Evolutionary conservation across 1,140 invertebrate species (phyloP), one percentile per base, ranked within the genome.

Genomic region (Tetramorium simillimum): DNA sequence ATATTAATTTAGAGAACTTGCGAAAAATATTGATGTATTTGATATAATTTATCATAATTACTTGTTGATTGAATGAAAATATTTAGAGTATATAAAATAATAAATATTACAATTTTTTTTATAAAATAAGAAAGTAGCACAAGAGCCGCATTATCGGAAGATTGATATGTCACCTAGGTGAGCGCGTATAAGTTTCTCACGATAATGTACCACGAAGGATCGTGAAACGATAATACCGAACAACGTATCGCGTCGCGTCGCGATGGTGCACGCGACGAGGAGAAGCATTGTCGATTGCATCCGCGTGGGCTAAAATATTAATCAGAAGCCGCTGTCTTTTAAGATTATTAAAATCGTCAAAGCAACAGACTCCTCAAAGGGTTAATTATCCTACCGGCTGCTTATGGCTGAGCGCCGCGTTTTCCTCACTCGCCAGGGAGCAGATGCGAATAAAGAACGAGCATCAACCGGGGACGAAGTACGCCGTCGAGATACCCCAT

Each of bases 261-360:
- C 43, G n/a, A 67, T 51, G 16, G n/a, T 51, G 51, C 43, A 62
- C 70, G 76, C 63, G 81, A 51, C 85, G 86, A 86, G 78, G 86
- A 91, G 37, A 63, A 81, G 87, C 84, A 93, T 92, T 92, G 93
- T 93, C 91, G 90, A 91, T 91, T 88, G 90, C 86, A 89, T 88
- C 86, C 67, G 53, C 88, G 77, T 87, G 62, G 80, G 76, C 80
- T 91, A 89, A 93, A 93, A 90, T 93, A 93, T 91, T 94, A 94
- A 94, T 94, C 93, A 94, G 88, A 88, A 43, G 88, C 89, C 90
- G 92, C 88, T 93, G 92, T 94, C 94, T 94, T 94, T 95, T 95
- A 95, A 95, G 94, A 95, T 94, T 94, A 95, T 94, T 94, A 95
- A 95, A 95, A 94, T 95, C 93, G 89, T 93, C 92, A 93, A 91